Base-by-base conservation (phyloP, 2,113 vertebrate genomes). In the Lasiurus borealis region DNA sequence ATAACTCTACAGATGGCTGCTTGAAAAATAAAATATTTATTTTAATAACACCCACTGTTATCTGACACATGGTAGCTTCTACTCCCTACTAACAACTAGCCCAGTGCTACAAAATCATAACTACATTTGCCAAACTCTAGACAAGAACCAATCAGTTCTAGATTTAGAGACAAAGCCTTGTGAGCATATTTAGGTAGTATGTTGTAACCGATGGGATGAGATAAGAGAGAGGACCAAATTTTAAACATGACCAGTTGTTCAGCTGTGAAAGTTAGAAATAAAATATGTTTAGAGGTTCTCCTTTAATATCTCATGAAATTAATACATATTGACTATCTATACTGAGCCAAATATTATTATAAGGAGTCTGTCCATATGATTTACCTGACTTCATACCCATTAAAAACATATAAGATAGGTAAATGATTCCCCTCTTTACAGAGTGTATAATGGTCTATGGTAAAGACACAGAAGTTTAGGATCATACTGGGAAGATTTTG, bases 1-100 rank as follows among this genome's bases (percentile, higher is more conserved):
- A 40, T 16, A 85, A 46, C 78, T 88, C 8, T n/a, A 88, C 5
- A 62, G 8, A 27, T 57, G 25, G 73, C 8, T 85, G 1, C 23
- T 95, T 92, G 48, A 93, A 77, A 40, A 84, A 84, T 9, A 59
- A 88, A 89, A 57, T 34, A 6, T 77, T 92, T 21, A 78, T 88
- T 93, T 77, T 84, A 46, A 86, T 21, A 92, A 91, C 21, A 90
- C n/a, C 19, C 5, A 66, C 8, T 77, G 29, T 73, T 54, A 62
- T 52, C 66, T 31, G 14, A 57, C 75, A 68, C 25, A 54, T 27
- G 6, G 50, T 95, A 77, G 19, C 21, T 85, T 92, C 50, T 66
- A 40, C 9, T 9, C 27, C 15, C 15, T 77, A 25, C 8, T 13
- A 82, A 50, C 23, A 68, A 80, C 69, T 92, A 91, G 87, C 3